Base-by-base conservation (phyloP, 2,888 invertebrate species). In the Drosophila tripunctata region DNA sequence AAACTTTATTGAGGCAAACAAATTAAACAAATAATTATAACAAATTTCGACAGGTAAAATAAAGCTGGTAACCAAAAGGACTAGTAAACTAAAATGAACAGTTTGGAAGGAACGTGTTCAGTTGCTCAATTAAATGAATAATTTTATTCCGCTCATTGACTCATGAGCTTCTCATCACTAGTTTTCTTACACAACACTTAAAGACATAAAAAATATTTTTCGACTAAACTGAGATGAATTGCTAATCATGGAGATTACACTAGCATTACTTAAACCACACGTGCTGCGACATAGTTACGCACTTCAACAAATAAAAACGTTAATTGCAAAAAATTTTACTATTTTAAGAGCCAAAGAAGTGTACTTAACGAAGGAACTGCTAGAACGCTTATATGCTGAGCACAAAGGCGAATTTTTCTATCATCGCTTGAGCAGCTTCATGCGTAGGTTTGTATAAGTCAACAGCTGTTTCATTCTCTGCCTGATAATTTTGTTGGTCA, bases 211-310 rank as follows among this genome's bases (percentile, higher is more conserved):
- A n/a, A n/a, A n/a, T n/a, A n/a, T n/a, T n/a, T n/a, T n/a, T n/a
- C n/a, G n/a, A n/a, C n/a, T n/a, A n/a, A n/a, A n/a, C n/a, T n/a
- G n/a, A n/a, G n/a, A n/a, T n/a, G n/a, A n/a, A n/a, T n/a, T n/a
- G n/a, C n/a, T 15, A 12, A 40, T n/a, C 1, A 79, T 94, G 82
- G 93, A 97, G 92, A 91, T 97, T 82, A 97, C 98, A 17, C 92
- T 98, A 75, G 97, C 97, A 3, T 94, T 98, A 73, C 93, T 98
- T 62, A 98, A 98, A 90, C 98, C 98, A 4, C 97, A 97, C 88
- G 93, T 96, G 31, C 93, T 96, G 1, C 95, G 95, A 88, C 95
- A 96, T 89, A 96, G 96, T 0, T 92, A 94, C 66, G 95, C 94
- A 3, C 90, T 95, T 10, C 92, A 94, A 89, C 94, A 93, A 88